Evolutionary conservation across 2,797 vertebrate genomes (phyloP).

Genomic region (Spinus olivaceus): DNA sequence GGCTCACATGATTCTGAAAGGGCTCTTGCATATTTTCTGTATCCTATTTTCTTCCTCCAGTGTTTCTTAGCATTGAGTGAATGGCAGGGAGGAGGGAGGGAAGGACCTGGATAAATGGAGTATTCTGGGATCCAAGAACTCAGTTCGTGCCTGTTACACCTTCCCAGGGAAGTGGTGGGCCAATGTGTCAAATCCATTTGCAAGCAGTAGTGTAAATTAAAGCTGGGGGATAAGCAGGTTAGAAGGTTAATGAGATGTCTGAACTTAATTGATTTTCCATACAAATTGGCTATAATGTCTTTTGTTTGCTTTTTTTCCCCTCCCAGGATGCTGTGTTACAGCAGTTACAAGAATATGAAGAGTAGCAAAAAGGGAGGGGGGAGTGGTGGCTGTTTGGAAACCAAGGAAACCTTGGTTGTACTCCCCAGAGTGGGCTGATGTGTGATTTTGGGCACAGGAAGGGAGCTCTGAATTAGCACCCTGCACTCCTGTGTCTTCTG

Average conservation of each 20-base stretch:
- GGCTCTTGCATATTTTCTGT: not conserved
- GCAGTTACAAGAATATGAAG: not conserved
- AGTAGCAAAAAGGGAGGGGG: not conserved
- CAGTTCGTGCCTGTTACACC: not conserved
- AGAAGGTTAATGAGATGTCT: constrained; percentile 53
- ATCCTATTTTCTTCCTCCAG: not conserved
- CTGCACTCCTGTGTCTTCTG: not conserved
- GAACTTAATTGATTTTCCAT: constrained; percentile 49
- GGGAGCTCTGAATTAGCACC: not conserved
- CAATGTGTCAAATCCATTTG: constrained; percentile 24
- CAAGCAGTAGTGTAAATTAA: constrained; percentile 15
- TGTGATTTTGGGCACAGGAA: not conserved
- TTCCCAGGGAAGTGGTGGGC: not conserved
- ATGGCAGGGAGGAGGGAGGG: not conserved
- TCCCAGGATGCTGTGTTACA: not conserved
- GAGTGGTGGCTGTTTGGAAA: not conserved
- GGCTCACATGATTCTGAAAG: not conserved
- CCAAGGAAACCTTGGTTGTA: not conserved
- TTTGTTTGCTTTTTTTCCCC: not conserved
- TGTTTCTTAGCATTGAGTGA: not conserved
- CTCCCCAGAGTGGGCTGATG: not conserved
- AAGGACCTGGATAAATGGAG: not conserved
- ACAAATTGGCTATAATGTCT: constrained; percentile 35
- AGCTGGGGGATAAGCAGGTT: constrained; percentile 42
- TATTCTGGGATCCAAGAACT: not conserved